A percentile compares a stretch with the other conserved stretches of the same genome.
Conservation (phyloP, 2,797 vertebrate species). For the Premnoplex brunnescens region DNA sequence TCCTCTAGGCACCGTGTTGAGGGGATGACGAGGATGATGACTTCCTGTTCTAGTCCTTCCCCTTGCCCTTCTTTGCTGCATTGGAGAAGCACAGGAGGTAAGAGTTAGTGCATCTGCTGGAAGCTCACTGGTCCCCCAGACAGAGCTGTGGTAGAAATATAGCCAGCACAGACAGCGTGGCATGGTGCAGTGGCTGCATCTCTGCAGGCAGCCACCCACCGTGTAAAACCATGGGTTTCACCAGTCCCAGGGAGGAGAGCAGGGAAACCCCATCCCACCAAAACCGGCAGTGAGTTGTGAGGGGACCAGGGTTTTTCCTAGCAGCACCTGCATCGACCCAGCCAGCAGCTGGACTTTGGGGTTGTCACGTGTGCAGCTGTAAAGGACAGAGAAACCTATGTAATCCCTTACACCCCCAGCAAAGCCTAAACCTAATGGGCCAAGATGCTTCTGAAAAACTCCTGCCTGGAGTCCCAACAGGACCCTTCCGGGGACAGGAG, state of each 20-base stretch:
- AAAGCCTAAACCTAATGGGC: not conserved
- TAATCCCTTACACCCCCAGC: not conserved
- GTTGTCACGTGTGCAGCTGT: not conserved
- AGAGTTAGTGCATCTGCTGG: not conserved
- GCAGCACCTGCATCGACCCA: not conserved
- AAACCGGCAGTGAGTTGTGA: not conserved
- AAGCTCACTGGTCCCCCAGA: not conserved
- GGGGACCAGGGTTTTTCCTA: not conserved
- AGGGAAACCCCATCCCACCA: not conserved
- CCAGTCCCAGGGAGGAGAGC: not conserved
- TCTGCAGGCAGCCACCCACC: not conserved
- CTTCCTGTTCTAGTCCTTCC: slow-evolving; percentile 79
- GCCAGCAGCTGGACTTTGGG: not conserved
- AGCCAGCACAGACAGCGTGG: fast-evolving
- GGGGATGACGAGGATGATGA: not conserved
- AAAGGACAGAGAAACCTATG: not conserved
- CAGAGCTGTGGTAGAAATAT: fast-evolving
- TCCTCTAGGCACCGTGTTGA: not conserved
- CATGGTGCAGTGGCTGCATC: fast-evolving
- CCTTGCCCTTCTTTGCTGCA: slow-evolving; percentile 86
- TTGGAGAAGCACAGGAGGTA: slow-evolving; percentile 34
- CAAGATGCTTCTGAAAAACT: not conserved
- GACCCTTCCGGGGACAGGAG: not conserved
- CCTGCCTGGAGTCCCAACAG: not conserved
- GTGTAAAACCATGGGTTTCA: not conserved